Evolutionary conservation across 2,888 invertebrate species (phyloP), one percentile per base, ranked within the genome.

Genomic region (Nymphalis urticae): DNA sequence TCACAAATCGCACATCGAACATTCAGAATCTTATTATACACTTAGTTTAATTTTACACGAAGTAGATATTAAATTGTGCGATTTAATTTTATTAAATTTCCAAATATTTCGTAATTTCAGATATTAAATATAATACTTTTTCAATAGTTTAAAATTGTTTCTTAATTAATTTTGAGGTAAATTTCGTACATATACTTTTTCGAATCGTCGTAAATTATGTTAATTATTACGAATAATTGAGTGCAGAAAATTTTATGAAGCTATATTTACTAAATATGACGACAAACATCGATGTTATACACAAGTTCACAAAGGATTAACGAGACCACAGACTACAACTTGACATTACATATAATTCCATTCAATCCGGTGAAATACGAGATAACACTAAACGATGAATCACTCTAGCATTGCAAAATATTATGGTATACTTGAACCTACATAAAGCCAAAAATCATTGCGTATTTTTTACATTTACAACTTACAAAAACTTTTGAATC

Each of bases 1-100:
- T 42, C 54, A 56, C 79, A 82, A 80, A 85, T 81, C 80, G 82
- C 82, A 81, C 82, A 82, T 79, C 81, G 79, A 76, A 76, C 79
- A 62, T 64, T 67, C 53, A 62, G 62, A 63, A 61, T 62, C 62
- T 60, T 62, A 66, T 16, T 13, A 51, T 66, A 62, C 47, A 68
- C 64, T 68, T 60, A 61, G 13, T 58, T 53, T 50, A 61, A 59
- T 32, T 68, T 65, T 66, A 66, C 50, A 63, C 54, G 60, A 64
- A 65, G 32, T 66, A 61, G 50, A 66, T 21, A 32, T 65, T 19
- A 51, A 62, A 71, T 71, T 71, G 71, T 71, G 71, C 71, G 71
- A 62, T 54, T 36, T 68, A 59, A 48, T 68, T 36, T 62, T 61
- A 65, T 21, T 42, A 50, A 63, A 65, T 60, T 17, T 65, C 62